These are phyloP conservation scores for Entelurus aequoreus DNA, from an alignment of 2,113 vertebrate genomes.

Conservation along the genomic window DNA sequence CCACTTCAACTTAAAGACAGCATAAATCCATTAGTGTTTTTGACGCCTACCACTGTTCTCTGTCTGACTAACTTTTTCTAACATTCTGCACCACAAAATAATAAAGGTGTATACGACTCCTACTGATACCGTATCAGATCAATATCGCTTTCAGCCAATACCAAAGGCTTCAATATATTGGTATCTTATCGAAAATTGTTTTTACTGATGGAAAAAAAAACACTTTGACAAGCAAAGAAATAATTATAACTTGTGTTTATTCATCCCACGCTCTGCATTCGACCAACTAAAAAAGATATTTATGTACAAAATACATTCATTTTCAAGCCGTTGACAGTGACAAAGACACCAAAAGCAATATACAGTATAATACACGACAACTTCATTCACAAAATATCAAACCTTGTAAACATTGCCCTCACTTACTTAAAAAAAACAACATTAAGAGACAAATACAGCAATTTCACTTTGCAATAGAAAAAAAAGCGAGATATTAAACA, in stretches of 20 bases:
- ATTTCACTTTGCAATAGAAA: slow-evolving; percentile 26
- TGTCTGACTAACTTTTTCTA: too few species aligned
- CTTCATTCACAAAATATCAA: slow-evolving; percentile 51
- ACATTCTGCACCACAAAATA: too few species aligned
- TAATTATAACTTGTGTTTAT: slow-evolving; percentile 46
- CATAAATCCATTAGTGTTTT: too few species aligned
- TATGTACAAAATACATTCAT: slow-evolving; percentile 76
- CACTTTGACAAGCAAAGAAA: not conserved
- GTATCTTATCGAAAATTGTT: not conserved
- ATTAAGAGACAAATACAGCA: slow-evolving; percentile 34
- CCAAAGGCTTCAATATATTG: too few species aligned
- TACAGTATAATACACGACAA: slow-evolving; percentile 70
- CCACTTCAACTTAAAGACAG: too few species aligned
- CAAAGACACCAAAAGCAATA: slow-evolving; percentile 48
- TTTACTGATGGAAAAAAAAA: slow-evolving; percentile 1
- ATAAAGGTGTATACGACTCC: not conserved
- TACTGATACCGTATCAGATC: too few species aligned
- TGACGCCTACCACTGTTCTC: too few species aligned
- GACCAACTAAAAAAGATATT: slow-evolving; percentile 47
- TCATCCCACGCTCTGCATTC: slow-evolving; percentile 33
- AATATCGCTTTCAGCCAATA: too few species aligned
- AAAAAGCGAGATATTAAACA: slow-evolving; percentile 11
- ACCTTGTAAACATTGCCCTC: slow-evolving; percentile 72
- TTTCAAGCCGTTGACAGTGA: slow-evolving; percentile 44
- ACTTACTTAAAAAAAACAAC: slow-evolving; percentile 31